Base-by-base conservation (phyloP, 35 echinoderm and acorn worm genomes). In the Heliocidaris tuberculata region DNA sequence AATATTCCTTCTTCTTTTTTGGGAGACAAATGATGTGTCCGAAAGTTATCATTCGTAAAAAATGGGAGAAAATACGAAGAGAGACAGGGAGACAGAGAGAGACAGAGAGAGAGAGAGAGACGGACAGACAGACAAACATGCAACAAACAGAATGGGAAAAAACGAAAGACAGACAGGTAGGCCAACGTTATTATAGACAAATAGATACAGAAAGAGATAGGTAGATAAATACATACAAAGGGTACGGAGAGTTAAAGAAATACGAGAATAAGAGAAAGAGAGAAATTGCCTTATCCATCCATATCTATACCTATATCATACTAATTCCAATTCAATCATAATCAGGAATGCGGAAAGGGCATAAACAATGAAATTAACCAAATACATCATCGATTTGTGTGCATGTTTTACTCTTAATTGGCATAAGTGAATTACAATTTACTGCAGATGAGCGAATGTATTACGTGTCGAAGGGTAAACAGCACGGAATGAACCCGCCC, bases 341-440 rank as follows among this genome's bases (percentile, higher is more conserved):
- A 3, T 78, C 19, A 78, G 27, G 24, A 78, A n/a, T 27, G 65
- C 6, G 27, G 8, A 78, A 78, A 78, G 27, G 65, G 21, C 65
- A 78, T 78, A 7, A 8, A 19, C 65, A 19, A 78, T 78, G 65
- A 78, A 78, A 78, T 78, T 78, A 78, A n/a, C 65, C 19, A 17
- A 78, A 78, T 78, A 78, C 65, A 78, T 78, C 21, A 27, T 78
- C 65, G 65, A 78, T 78, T 78, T 24, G 65, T 78, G 21, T 78
- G 19, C 65, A n/a, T 78, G 27, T 78, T 27, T 78, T 78, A n/a
- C 65, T 78, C 65, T 78, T 78, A 78, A 78, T 78, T 78, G 65
- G 65, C 65, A 78, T 78, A 78, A 78, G 27, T 78, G 65, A 78
- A 78, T 78, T 78, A 78, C 65, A 78, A 78, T 78, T 78, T 78